These are phyloP conservation scores for Chiloscyllium plagiosum DNA, from an alignment of 2,113 vertebrate species.

Conservation along the genomic window DNA sequence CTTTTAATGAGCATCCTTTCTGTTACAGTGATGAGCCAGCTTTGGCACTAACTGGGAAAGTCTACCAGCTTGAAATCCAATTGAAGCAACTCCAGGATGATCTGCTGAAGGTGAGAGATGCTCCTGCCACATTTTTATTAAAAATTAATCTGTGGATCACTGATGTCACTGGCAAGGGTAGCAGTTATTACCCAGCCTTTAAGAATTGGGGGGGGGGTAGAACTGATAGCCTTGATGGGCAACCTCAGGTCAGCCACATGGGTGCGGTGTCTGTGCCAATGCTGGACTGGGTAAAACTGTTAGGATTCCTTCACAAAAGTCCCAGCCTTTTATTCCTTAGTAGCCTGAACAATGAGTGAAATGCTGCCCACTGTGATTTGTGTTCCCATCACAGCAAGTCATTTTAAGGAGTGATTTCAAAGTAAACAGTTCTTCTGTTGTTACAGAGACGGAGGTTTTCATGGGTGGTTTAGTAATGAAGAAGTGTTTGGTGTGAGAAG, in stretches of 20 bases:
- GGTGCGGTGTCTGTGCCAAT: not conserved
- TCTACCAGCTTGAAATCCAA: conserved; percentile 81
- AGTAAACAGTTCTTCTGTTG: not conserved
- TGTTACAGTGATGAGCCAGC: conserved; percentile 64
- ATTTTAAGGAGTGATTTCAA: not conserved
- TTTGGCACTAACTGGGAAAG: conserved; percentile 69
- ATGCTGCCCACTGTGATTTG: not conserved
- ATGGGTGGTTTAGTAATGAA: not conserved
- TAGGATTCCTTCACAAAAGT: not conserved
- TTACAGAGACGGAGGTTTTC: not conserved
- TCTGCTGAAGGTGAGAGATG: conserved; percentile 69
- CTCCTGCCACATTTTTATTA: not conserved
- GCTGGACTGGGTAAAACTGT: not conserved
- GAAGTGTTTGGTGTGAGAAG: not conserved
- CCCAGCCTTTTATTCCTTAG: not conserved
- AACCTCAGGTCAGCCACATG: not conserved
- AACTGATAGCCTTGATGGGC: not conserved
- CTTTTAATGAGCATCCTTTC: not conserved
- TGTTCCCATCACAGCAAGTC: not conserved
- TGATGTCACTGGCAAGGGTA: not conserved
- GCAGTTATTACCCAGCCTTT: not conserved
- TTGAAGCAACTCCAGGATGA: conserved; percentile 80
- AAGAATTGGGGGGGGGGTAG: not conserved
- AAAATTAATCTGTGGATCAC: not conserved
- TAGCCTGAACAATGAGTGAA: not conserved